These are phyloP conservation scores for Drosophila burlai DNA, from an alignment of 1,140 invertebrate genomes.

Conservation along the genomic window DNA sequence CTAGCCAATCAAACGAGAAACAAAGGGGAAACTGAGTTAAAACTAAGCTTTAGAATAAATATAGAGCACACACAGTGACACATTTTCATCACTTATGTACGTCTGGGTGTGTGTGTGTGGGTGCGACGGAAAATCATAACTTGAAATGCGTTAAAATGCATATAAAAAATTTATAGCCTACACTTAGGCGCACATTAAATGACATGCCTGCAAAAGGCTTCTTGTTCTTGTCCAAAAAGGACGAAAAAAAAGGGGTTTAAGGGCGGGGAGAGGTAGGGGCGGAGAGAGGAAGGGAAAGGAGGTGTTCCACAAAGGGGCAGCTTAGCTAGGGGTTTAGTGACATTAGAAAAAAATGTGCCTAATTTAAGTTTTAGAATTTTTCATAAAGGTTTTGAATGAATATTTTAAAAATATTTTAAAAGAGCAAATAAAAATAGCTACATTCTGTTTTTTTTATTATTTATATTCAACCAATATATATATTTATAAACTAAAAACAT, in stretches of 20 bases:
- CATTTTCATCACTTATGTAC: conserved; percentile 53
- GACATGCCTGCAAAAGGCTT: conserved; percentile 74
- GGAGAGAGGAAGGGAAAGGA: no score
- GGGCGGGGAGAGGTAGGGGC: not conserved
- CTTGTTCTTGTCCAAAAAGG: conserved; percentile 36
- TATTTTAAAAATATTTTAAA: no score
- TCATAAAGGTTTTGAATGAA: not conserved
- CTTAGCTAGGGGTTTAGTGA: not conserved
- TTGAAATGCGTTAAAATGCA: conserved; percentile 82
- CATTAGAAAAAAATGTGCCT: not conserved
- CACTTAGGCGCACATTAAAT: conserved; percentile 81
- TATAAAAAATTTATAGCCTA: conserved; percentile 80
- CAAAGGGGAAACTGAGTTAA: not conserved
- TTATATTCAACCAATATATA: no score
- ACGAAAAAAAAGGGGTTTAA: conserved; percentile 22
- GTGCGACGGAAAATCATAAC: conserved; percentile 67
- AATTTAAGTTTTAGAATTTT: no score
- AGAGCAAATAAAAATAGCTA: no score
- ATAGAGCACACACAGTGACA: conserved; percentile 18
- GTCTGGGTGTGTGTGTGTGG: conserved; percentile 4
- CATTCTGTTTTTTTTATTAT: no score
- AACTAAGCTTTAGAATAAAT: conserved; percentile 29
- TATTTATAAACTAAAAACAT: no score
- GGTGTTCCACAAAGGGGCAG: not conserved
- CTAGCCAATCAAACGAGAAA: conserved; percentile 1